phyloP scores from a whole-genome alignment of 1,140 invertebrate species.

The Metaphire vulgaris region DNA sequence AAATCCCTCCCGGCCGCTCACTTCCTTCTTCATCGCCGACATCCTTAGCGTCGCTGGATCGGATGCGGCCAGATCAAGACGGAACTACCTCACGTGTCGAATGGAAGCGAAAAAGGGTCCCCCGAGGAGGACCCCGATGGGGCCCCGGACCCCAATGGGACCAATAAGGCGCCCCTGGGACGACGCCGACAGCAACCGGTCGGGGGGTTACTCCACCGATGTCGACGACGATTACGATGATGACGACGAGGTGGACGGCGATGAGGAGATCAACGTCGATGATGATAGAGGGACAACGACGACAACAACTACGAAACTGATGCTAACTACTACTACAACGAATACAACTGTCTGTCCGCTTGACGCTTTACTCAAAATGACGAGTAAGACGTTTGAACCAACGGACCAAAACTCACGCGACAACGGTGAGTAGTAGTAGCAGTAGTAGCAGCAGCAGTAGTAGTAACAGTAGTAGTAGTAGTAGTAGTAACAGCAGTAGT shows the following conservation, averaged over 20 bases:
- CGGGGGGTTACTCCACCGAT: not conserved
- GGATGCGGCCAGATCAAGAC: not conserved
- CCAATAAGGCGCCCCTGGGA: constrained; percentile 14
- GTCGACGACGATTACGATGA: constrained; percentile 1
- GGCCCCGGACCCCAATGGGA: not conserved
- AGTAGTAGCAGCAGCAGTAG: not conserved
- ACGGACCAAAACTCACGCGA: not conserved
- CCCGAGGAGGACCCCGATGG: not conserved
- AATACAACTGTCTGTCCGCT: constrained; percentile 2
- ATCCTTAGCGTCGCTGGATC: not conserved
- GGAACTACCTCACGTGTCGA: not conserved
- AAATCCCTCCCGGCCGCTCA: not conserved
- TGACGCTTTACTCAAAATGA: constrained; percentile 10
- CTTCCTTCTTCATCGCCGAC: constrained; percentile 16
- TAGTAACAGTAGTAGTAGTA: not conserved
- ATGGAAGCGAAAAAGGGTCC: too few species aligned
- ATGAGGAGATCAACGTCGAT: not conserved
- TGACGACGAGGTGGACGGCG: not conserved
- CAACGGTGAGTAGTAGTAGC: not conserved
- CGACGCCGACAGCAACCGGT: not conserved
- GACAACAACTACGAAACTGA: too few species aligned
- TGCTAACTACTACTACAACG: too few species aligned
- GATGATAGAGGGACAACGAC: not conserved
- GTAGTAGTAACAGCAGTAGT: not conserved
- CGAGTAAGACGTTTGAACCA: constrained; percentile 11